phyloP scores from a whole-genome alignment of 2,113 vertebrate species.

The Albula goreensis region DNA sequence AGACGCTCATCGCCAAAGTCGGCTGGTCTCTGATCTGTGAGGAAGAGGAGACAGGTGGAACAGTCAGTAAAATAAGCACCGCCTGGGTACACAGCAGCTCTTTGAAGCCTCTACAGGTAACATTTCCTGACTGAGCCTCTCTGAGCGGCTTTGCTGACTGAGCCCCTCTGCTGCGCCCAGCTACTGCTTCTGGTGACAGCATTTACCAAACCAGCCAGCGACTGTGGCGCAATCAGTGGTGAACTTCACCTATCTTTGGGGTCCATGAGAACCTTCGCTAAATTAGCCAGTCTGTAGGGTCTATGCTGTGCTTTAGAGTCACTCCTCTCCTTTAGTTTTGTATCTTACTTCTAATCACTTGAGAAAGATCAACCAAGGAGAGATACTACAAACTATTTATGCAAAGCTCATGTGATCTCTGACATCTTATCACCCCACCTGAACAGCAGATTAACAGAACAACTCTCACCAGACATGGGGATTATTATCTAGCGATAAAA shows the following conservation, averaged over 20 bases:
- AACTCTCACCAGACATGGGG: neutral
- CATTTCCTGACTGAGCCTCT: no score
- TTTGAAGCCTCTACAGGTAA: neutral
- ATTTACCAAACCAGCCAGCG: no score
- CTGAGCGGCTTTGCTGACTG: no score
- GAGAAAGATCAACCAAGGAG: neutral
- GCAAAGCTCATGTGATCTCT: neutral
- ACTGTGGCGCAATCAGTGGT: no score
- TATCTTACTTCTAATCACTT: neutral
- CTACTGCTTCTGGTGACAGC: no score
- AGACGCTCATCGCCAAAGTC: slow-evolving; percentile 62
- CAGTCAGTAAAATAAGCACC: neutral
- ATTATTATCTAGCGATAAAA: neutral
- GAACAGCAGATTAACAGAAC: neutral
- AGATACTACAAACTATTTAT: neutral
- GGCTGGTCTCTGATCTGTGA: slow-evolving; percentile 57
- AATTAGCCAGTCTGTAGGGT: no score
- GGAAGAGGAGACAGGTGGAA: neutral
- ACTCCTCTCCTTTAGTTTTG: no score
- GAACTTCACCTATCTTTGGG: no score
- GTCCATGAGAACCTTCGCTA: no score
- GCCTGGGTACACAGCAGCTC: neutral
- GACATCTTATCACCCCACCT: neutral
- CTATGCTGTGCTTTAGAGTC: no score
- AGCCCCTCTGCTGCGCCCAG: no score